phyloP scores from a whole-genome alignment of 2,113 vertebrate genomes.

The Chionomys nivalis region DNA sequence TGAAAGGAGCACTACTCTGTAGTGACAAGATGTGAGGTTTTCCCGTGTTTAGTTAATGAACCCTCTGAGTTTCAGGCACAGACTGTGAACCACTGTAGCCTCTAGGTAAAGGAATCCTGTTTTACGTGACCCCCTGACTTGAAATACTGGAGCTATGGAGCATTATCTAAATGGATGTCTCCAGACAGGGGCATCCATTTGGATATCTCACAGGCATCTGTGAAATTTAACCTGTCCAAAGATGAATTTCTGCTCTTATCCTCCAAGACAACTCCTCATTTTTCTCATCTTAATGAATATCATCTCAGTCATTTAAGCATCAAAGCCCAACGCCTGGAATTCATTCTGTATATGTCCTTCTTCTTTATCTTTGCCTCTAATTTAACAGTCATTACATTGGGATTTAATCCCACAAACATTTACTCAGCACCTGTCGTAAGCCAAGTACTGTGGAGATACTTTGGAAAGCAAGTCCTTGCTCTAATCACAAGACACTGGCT shows the following conservation, averaged over 20 bases:
- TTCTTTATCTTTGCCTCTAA: slow-evolving; percentile 19
- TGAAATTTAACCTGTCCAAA: slow-evolving; percentile 51
- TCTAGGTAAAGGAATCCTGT: slow-evolving; percentile 43
- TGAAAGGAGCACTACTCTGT: slow-evolving; percentile 14
- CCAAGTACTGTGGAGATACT: background rate
- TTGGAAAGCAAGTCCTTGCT: background rate
- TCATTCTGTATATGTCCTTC: background rate
- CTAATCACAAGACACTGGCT: background rate
- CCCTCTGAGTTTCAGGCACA: background rate
- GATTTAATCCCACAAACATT: slow-evolving; percentile 42
- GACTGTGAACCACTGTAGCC: background rate
- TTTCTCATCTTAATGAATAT: slow-evolving; percentile 33
- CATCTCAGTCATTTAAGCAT: background rate
- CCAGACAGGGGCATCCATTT: background rate
- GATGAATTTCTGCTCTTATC: slow-evolving; percentile 40
- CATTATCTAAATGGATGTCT: slow-evolving; percentile 15
- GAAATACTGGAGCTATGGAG: background rate
- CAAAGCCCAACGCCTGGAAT: background rate
- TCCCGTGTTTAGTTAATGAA: background rate
- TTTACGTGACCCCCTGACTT: background rate
- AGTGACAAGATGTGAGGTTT: background rate
- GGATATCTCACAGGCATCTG: slow-evolving; percentile 13
- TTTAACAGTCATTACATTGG: background rate
- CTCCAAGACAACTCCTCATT: background rate
- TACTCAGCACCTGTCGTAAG: background rate